Evolutionary conservation across 37 sponge, comb jelly and placozoan species (phyloP).

Genomic region (Bolinopsis microptera): DNA sequence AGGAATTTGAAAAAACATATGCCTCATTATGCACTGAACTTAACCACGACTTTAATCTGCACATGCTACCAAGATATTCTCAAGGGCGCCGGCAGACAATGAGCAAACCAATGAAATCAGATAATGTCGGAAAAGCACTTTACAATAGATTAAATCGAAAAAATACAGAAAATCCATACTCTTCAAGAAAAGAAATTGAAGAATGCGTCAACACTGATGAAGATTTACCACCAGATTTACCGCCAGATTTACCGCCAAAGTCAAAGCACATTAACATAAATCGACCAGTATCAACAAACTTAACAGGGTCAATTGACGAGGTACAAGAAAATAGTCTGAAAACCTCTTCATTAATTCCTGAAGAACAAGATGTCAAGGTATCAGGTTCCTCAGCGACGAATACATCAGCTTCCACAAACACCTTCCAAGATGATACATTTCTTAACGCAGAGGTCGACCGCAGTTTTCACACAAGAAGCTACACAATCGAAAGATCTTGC

Average conservation of each 20-base stretch:
- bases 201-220: background rate
- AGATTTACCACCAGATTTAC: background rate
- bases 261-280: no score
- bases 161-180: background rate
- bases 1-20: constrained; percentile 8
- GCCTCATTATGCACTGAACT: background rate
- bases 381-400: no score
- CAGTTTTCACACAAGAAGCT: background rate
- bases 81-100: background rate
- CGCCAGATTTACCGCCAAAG: no score
- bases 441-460: background rate
- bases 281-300: no score
- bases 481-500: background rate
- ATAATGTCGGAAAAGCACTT: background rate
- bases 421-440: background rate
- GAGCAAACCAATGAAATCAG: background rate
- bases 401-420: background rate
- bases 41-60: constrained; percentile 30
- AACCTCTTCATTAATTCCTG: background rate
- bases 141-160: no score
- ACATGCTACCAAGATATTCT: constrained; percentile 9
- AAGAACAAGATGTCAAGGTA: no score
- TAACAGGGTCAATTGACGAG: no score
- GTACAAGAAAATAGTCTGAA: background rate
- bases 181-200: constrained; percentile 3